Conservation (phyloP, 2,113 vertebrate species). For the Formicarius rufipectus region DNA sequence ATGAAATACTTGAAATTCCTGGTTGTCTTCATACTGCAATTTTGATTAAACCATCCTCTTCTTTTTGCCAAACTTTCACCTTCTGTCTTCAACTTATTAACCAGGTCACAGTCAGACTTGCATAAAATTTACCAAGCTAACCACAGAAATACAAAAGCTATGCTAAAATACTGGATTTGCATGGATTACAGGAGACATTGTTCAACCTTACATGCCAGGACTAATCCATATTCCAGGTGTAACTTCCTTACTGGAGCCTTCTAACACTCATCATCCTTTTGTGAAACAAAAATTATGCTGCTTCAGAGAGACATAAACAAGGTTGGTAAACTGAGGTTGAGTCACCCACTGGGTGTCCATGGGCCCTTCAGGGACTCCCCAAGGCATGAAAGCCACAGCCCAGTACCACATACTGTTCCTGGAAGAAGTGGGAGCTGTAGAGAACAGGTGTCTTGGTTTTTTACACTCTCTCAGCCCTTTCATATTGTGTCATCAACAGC, state of each 20-base stretch:
- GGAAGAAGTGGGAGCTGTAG: neutral
- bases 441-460: neutral
- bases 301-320: neutral
- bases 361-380: accelerated
- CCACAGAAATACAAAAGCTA: neutral
- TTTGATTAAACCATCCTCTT: neutral
- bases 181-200: neutral
- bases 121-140: neutral
- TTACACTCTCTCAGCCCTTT: neutral
- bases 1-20: neutral
- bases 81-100: neutral
- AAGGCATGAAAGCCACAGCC: neutral
- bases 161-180: neutral
- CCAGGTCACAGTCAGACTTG: neutral
- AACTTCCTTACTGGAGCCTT: neutral
- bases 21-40: neutral
- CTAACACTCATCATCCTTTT: neutral
- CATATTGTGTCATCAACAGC: neutral
- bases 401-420: neutral
- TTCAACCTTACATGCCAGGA: neutral
- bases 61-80: neutral
- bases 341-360: accelerated
- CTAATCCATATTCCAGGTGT: neutral
- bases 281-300: neutral
- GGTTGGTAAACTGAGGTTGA: neutral